Base-by-base conservation (phyloP, 1,140 invertebrate genomes). In the Lucilia cuprina region DNA sequence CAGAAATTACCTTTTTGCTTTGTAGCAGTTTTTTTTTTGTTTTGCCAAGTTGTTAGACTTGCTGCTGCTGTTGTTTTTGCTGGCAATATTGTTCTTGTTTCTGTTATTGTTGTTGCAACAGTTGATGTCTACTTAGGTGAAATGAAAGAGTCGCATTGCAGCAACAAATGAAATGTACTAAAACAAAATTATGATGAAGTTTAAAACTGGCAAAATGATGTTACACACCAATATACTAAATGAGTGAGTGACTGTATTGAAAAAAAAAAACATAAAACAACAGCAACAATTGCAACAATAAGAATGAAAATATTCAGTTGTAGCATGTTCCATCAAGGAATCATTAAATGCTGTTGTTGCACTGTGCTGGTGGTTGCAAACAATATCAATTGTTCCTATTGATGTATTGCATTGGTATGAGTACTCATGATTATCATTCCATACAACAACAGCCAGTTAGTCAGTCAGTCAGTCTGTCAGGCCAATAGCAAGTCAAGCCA, bases 381-480 rank as follows among this genome's bases (percentile, higher is more conserved):
- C 25, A 30, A 34, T 47, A 47, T 21, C 75, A 47, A 78, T 78
- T 49, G 75, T 55, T 55, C 5, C 17, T 55, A 17, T 55, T 55
- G 50, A 17, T 55, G 50, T 5, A n/a, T 55, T 55, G 50, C 50
- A 12, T 78, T 41, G 34, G 75, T 78, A 47, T 19, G 34, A 78
- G 75, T 47, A 78, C 65, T 70, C 65, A 35, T 78, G 75, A 78
- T 78, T 78, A 78, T 78, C 75, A 78, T 78, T 78, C 75, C 75
- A 78, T 78, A 78, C 34, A 78, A 70, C 60, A 30, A 30, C 25
- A 30, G 25, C n/a, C 55, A n/a, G 55, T n/a, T 41, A 17, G 25
- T 30, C 25, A 1, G 25, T 2, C 25, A 34, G 74, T 35, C 19
- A 30, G 70, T 13, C 70, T 25, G 25, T 30, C 70, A 74, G n/a